Base-by-base conservation (phyloP, 2,888 invertebrate genomes). In the Prosopocoilus inquinatus region DNA sequence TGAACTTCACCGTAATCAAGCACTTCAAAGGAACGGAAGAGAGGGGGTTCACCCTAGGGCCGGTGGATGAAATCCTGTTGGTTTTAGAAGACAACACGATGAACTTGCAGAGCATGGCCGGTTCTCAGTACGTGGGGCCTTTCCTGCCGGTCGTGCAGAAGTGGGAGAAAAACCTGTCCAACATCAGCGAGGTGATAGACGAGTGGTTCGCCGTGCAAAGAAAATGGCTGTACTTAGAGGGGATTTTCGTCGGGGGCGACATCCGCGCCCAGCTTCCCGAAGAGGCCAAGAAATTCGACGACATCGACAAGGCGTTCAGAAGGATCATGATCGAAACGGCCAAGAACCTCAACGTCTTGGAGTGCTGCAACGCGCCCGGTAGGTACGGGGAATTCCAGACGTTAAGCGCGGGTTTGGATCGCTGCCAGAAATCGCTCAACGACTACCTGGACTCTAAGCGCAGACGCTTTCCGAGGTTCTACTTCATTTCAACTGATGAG, bases 401-500 rank as follows among this genome's bases (percentile, higher is more conserved):
- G 44, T 79, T 96, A 41, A 87, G 87, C 46, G 57, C 79, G 12
- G 91, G 91, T 1, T 79, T 96, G 50, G 95, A 96, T 72, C 87
- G 84, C 74, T 95, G 95, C 75, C 94, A 94, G 76, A 95, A 95
- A 74, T 94, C 94, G 0, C 78, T 96, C 50, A 91, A 91, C 69
- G 92, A 94, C 70, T 96, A 95, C 74, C 79, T 96, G 61, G 93
- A 93, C 74, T 86, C 89, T 0, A 95, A 95, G 76, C 81, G 96
- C 45, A 85, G 90, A 58, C 84, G 91, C 60, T 96, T 95, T 75
- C 93, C 96, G 2, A 78, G 96, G 48, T 96, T 96, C 78, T 95
- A 91, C 79, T 96, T 96, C 76, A 91, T 96, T 70, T 95, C 95
- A 2, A 95, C 95, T 28, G 94, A 95, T 69, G 96, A 96, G 74